Conservation (phyloP, 2,888 invertebrate species). For the Neocrepidodera transversa region DNA sequence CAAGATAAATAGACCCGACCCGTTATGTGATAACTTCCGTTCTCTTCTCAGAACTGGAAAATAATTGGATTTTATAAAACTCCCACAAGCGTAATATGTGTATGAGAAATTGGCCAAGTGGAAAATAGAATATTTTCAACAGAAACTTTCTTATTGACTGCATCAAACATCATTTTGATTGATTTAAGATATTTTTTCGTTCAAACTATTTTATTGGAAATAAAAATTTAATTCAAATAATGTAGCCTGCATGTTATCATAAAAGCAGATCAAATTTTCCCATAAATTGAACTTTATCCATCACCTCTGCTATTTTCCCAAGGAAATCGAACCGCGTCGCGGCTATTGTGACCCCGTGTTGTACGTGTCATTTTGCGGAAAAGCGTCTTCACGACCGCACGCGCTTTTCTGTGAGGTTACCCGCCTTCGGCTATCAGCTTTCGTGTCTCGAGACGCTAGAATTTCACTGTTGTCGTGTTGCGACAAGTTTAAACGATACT, state of each 20-base stretch:
- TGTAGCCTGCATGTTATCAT: too few relatives aligned
- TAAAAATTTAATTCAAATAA: too few relatives aligned
- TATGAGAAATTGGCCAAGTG: background rate
- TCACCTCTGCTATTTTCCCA: conserved; percentile 7
- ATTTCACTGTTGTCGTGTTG: conserved; percentile 10
- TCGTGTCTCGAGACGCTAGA: conserved; percentile 4
- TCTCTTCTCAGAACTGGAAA: conserved; percentile 10
- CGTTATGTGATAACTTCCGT: conserved; percentile 7
- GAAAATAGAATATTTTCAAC: conserved; percentile 16
- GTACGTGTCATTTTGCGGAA: conserved; percentile 37
- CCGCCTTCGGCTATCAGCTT: conserved; percentile 3
- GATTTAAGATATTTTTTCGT: too few relatives aligned
- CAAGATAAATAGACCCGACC: conserved; percentile 17
- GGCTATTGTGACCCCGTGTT: conserved; percentile 23
- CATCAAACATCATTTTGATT: too few relatives aligned
- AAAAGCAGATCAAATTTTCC: too few relatives aligned
- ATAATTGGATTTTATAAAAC: conserved; percentile 20
- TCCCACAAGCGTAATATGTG: conserved; percentile 9
- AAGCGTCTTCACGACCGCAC: conserved; percentile 22
- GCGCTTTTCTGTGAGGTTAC: conserved; percentile 17
- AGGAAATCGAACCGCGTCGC: conserved; percentile 20
- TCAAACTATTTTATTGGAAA: too few relatives aligned
- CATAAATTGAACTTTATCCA: too few relatives aligned
- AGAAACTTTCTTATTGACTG: too few relatives aligned
- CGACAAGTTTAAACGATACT: conserved; percentile 7